phyloP scores from a whole-genome alignment of 2,797 vertebrate species.

The Enteromius trimaculatus region DNA sequence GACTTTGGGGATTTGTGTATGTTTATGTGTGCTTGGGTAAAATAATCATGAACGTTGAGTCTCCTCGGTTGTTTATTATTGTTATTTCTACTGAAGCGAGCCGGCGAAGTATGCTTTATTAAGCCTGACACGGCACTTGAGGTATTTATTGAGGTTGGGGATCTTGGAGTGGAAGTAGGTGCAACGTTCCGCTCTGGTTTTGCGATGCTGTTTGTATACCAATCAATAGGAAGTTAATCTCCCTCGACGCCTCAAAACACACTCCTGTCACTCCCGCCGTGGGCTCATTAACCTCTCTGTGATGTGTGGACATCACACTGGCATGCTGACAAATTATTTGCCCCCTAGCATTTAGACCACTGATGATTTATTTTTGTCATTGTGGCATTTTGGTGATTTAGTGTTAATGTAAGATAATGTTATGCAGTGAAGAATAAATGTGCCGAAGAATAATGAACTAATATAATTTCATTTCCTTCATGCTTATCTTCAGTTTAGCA shows the following conservation, averaged over 20 bases:
- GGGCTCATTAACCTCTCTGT: conserved; percentile 57
- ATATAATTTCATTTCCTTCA: conserved; percentile 30
- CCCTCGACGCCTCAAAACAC: conserved; percentile 45
- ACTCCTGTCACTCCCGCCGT: conserved; percentile 42
- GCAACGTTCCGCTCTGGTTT: conserved; percentile 7
- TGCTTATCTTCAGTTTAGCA: conserved; percentile 25
- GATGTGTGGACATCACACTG: conserved; percentile 50
- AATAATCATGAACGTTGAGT: conserved; percentile 2
- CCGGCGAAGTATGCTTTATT: conserved; percentile 41
- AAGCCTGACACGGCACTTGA: conserved; percentile 32
- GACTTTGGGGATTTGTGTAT: background rate
- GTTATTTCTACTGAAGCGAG: background rate
- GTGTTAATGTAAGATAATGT: conserved; percentile 19
- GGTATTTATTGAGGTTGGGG: conserved; percentile 26
- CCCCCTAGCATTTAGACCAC: conserved; percentile 29
- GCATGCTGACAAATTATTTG: conserved; percentile 40
- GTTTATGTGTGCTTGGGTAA: conserved; percentile 7
- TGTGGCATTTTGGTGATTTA: conserved; percentile 19
- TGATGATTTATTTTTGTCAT: conserved; percentile 38
- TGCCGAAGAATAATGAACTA: conserved; percentile 16
- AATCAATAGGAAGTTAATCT: conserved; percentile 59
- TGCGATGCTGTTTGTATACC: conserved; percentile 5
- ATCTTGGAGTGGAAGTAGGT: conserved; percentile 1
- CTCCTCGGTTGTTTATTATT: conserved; percentile 11
- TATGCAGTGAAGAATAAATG: conserved; percentile 19